Conservation (phyloP, 2,888 invertebrate genomes). For the Chrysopilus asiliformis region DNA sequence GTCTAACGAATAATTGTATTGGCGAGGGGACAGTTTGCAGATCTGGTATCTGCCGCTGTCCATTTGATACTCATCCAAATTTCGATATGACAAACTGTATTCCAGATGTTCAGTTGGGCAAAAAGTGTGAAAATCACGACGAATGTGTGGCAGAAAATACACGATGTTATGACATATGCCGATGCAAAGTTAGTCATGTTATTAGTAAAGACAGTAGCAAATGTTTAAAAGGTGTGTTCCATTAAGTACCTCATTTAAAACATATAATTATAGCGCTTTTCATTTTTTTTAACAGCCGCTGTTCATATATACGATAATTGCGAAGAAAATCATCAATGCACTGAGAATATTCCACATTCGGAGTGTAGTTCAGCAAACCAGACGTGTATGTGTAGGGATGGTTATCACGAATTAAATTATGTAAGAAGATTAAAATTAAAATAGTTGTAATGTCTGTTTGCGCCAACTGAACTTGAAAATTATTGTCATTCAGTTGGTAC, state of each 20-base stretch:
- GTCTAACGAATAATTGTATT: conserved; percentile 29
- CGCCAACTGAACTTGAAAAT: too few relatives aligned
- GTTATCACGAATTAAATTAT: conserved; percentile 15
- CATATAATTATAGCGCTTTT: not conserved
- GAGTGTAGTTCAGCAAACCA: conserved; percentile 13
- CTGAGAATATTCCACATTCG: conserved; percentile 12
- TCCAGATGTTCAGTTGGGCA: conserved; percentile 22
- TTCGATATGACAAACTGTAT: conserved; percentile 25
- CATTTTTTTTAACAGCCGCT: conserved; percentile 9
- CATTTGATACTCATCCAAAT: conserved; percentile 26
- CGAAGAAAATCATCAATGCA: conserved; percentile 16
- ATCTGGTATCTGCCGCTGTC: conserved; percentile 28
- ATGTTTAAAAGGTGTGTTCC: conserved; percentile 23
- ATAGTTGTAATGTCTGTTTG: too few relatives aligned
- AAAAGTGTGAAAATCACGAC: conserved; percentile 24
- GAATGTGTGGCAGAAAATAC: conserved; percentile 29
- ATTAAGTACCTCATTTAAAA: not conserved
- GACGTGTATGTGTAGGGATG: conserved; percentile 14
- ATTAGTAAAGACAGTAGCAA: conserved; percentile 21
- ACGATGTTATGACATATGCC: conserved; percentile 25
- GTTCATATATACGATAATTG: conserved; percentile 13
- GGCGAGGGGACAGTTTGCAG: conserved; percentile 27
- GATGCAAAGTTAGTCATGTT: conserved; percentile 27
- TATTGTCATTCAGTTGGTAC: too few relatives aligned
- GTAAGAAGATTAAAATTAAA: conserved; percentile 14